Base-by-base conservation (phyloP, 2,113 vertebrate genomes). In the Oplegnathus fasciatus region DNA sequence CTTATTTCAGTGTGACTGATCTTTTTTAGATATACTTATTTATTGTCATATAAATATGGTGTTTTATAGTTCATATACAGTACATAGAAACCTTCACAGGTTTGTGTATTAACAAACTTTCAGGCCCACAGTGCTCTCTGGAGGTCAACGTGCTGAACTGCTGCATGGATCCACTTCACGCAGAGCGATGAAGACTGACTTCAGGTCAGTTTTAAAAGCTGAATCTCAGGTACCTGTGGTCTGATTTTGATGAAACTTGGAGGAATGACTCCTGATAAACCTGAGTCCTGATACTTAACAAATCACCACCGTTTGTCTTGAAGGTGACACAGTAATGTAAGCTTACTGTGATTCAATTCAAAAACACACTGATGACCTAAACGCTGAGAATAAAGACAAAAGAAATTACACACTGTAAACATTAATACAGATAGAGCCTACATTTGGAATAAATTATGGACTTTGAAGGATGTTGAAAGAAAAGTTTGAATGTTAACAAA, bases 91-190 rank as follows among this genome's bases (percentile, higher is more conserved):
- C 26, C 55, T 28, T 68, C 26, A 34, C 22, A 10, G 32, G 13
- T n/a, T 11, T 18, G 24, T 82, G 62, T 15, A 24, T 60, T 9
- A 15, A 42, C 50, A 42, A 62, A 80, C 44, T 0, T 34, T 81
- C 42, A 75, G 48, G 60, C 14, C 20, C 34, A 80, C 75, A 80
- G 82, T 61, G 46, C 46, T 72, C 64, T 64, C 90, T 57, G 9
- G 7, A 48, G 86, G 69, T 14, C 5, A 69, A 11, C 1, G 1
- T 6, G 6, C 1, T 15, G 8, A 54, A 44, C 13, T 82, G 62
- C 57, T 70, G 18, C 20, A 34, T 60, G 1, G 18, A 28, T 30
- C 3, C 1, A 55, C n/a, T 11, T 11, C 6, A 0, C 37, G 17
- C 15, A 57, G 67, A 55, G 73, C 6, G 9, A 20, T 37, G 1